Conservation (phyloP, 2,113 vertebrate species). For the Takifugu flavidus region DNA sequence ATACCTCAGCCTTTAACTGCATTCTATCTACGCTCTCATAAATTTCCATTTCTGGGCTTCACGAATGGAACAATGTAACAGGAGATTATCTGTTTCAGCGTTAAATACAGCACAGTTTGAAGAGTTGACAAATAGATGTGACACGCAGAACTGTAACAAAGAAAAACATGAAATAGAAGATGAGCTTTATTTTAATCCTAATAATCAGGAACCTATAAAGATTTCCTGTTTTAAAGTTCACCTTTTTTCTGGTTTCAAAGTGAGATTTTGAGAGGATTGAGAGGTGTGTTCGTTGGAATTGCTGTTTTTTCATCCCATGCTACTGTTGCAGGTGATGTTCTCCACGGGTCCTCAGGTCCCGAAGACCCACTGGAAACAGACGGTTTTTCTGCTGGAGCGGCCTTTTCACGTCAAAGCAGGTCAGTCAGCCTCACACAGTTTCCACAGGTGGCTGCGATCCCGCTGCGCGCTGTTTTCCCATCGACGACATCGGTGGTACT, state of each 20-base stretch:
- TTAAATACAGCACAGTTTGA: not conserved
- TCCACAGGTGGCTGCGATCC: no score
- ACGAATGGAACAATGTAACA: slow-evolving; percentile 5
- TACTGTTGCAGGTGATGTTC: slow-evolving; percentile 81
- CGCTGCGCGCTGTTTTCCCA: slow-evolving; percentile 3
- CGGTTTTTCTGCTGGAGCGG: slow-evolving; percentile 85
- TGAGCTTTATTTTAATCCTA: slow-evolving; percentile 1
- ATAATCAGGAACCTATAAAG: not conserved
- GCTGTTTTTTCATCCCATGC: not conserved
- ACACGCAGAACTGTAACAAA: no score
- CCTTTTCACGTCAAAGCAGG: slow-evolving; percentile 85
- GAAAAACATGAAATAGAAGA: no score
- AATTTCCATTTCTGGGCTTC: slow-evolving; percentile 9
- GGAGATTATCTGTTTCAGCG: not conserved
- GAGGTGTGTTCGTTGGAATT: not conserved
- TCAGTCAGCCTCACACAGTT: slow-evolving; percentile 51
- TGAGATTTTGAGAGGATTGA: not conserved
- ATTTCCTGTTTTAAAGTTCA: not conserved
- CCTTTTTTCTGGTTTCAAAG: no score
- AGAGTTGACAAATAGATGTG: no score
- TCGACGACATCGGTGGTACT: not conserved
- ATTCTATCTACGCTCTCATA: slow-evolving; percentile 10
- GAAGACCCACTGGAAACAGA: slow-evolving; percentile 96
- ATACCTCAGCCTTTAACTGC: slow-evolving; percentile 28
- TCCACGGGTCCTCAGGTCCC: slow-evolving; percentile 86